Evolutionary conservation across 1,140 invertebrate species (phyloP).

Genomic region (Dolichoris vasculosae): DNA sequence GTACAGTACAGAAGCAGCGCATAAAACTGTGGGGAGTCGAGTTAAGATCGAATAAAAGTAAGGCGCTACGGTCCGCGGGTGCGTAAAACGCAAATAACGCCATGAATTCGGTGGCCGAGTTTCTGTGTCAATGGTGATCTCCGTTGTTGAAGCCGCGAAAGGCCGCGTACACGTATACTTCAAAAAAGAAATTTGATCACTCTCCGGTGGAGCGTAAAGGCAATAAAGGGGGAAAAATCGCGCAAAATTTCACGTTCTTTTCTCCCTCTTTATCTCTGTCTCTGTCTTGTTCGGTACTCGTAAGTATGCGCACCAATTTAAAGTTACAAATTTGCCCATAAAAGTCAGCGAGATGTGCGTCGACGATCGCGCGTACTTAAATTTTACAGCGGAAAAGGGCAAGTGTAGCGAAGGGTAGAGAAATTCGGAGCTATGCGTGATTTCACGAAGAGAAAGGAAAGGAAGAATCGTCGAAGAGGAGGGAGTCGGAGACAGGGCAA

Average conservation of each 20-base stretch:
- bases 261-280: neutral
- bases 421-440: neutral
- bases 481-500: slow-evolving; percentile 24
- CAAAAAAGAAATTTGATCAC: slow-evolving; percentile 37
- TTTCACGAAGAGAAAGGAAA: neutral
- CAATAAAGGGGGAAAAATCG: slow-evolving; percentile 30
- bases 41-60: slow-evolving; percentile 21
- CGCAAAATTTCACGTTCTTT: slow-evolving; percentile 48
- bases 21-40: neutral
- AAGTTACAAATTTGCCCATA: slow-evolving; percentile 72
- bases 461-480: neutral
- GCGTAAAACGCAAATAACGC: slow-evolving; percentile 37
- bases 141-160: neutral
- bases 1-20: slow-evolving; percentile 5
- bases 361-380: slow-evolving; percentile 25
- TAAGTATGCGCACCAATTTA: slow-evolving; percentile 64
- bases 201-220: slow-evolving; percentile 19
- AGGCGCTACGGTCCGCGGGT: slow-evolving; percentile 14
- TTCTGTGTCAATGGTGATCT: slow-evolving; percentile 37
- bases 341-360: slow-evolving; percentile 59
- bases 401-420: neutral
- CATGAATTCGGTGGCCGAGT: slow-evolving; percentile 7
- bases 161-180: neutral
- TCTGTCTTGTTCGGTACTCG: slow-evolving; percentile 34
- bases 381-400: slow-evolving; percentile 36